These are phyloP conservation scores for Lordiphosa collinella DNA, from an alignment of 1,140 invertebrate species.

Conservation along the genomic window DNA sequence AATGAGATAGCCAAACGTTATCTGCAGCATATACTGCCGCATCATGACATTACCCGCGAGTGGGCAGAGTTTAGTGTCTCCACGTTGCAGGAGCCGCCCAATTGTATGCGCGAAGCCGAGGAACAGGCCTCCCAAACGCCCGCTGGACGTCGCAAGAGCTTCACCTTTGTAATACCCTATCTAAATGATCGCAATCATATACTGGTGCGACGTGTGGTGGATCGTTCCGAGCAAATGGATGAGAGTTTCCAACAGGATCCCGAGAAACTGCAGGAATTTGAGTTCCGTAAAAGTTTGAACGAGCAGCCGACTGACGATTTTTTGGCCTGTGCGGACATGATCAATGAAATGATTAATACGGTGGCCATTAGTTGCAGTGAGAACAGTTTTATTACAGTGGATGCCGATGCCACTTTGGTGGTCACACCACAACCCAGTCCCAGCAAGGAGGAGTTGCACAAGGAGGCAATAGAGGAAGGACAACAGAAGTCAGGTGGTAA, in stretches of 20 bases:
- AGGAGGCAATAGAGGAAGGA: not conserved
- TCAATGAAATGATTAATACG: slow-evolving; percentile 74
- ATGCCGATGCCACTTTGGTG: slow-evolving; percentile 44
- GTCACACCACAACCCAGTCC: not conserved
- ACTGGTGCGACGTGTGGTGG: slow-evolving; percentile 66
- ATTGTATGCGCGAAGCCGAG: slow-evolving; percentile 45
- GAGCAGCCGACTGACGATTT: slow-evolving; percentile 6
- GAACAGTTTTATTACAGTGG: slow-evolving; percentile 62
- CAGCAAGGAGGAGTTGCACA: slow-evolving; percentile 26
- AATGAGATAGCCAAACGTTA: slow-evolving; percentile 74
- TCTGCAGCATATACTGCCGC: slow-evolving; percentile 69
- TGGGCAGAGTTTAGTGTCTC: slow-evolving; percentile 79
- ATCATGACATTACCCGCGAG: slow-evolving; percentile 70
- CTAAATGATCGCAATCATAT: slow-evolving; percentile 73
- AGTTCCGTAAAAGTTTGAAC: slow-evolving; percentile 27
- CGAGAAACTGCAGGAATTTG: slow-evolving; percentile 28
- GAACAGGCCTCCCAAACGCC: slow-evolving; percentile 34
- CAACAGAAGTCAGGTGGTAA: slow-evolving; percentile 28
- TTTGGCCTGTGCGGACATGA: slow-evolving; percentile 59
- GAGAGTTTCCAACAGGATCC: slow-evolving; percentile 39
- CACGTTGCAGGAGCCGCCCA: slow-evolving; percentile 45
- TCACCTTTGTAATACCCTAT: slow-evolving; percentile 73
- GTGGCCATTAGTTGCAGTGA: slow-evolving; percentile 78
- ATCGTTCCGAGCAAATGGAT: slow-evolving; percentile 68
- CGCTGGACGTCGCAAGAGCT: slow-evolving; percentile 46